These are phyloP conservation scores for Apolygus lucorum DNA, from an alignment of 1,140 invertebrate genomes.

Conservation along the genomic window DNA sequence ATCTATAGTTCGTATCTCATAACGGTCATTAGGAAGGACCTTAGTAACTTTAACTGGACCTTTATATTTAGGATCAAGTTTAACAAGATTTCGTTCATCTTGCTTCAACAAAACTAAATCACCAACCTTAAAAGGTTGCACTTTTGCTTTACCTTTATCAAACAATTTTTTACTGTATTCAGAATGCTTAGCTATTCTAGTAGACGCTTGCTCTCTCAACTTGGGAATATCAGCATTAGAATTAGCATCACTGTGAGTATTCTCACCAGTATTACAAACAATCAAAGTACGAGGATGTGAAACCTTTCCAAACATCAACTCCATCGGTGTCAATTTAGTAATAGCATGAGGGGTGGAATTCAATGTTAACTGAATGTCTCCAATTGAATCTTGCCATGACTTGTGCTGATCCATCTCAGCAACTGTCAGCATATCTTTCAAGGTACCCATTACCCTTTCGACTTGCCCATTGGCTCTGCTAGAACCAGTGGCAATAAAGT, in stretches of 20 bases:
- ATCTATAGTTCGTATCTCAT: neutral
- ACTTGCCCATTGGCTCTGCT: too few relatives aligned
- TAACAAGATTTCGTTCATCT: neutral
- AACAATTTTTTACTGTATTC: neutral
- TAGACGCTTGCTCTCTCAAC: constrained; percentile 1
- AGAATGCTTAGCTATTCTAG: constrained; percentile 3
- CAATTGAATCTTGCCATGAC: neutral
- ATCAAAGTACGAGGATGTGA: neutral
- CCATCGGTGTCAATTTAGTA: constrained; percentile 4
- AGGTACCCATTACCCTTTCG: too few relatives aligned
- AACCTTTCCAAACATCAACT: constrained; percentile 8
- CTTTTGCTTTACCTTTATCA: constrained; percentile 9
- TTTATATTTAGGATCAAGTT: neutral
- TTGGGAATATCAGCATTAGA: neutral
- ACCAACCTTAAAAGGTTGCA: constrained; percentile 15
- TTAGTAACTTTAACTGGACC: constrained; percentile 10
- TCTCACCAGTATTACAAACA: neutral
- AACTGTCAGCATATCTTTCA: too few relatives aligned
- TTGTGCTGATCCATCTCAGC: too few relatives aligned
- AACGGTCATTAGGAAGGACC: neutral
- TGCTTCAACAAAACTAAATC: neutral
- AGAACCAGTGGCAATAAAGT: too few relatives aligned
- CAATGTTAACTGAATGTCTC: neutral
- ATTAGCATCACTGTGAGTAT: neutral
- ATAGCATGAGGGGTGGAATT: constrained; percentile 1